phyloP scores from a whole-genome alignment of 1,140 invertebrate genomes.

The Caenorhabditis remanei region DNA sequence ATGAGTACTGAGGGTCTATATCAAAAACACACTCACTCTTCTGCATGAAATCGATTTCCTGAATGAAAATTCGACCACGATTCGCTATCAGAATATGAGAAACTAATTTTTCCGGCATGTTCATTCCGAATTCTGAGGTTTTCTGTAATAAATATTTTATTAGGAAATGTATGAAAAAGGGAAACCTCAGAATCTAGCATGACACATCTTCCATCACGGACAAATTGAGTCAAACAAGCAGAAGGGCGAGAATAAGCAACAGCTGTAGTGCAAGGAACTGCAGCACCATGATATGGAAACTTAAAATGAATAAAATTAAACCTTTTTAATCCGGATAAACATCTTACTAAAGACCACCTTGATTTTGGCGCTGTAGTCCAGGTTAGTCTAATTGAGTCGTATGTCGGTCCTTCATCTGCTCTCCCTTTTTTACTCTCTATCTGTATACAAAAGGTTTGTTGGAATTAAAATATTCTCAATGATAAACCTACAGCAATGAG shows the following conservation, averaged over 20 bases:
- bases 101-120: not conserved
- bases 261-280: constrained; percentile 15
- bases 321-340: no score
- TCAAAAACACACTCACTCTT: not conserved
- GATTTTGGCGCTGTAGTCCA: constrained; percentile 26
- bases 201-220: constrained; percentile 36
- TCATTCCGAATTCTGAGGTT: constrained; percentile 1
- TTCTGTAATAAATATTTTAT: not conserved
- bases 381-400: constrained; percentile 1
- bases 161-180: not conserved
- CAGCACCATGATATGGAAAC: constrained; percentile 40
- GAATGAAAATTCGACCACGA: constrained; percentile 27
- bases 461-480: no score
- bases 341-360: constrained; percentile 28
- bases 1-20: no score
- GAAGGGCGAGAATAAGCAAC: constrained; percentile 12
- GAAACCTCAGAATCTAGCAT: constrained; percentile 31
- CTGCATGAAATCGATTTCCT: constrained; percentile 46
- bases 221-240: constrained; percentile 13
- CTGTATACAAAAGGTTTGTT: not conserved
- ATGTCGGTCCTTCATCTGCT: not conserved
- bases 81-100: constrained; percentile 25
- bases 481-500: not conserved
- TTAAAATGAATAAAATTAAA: not conserved
- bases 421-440: not conserved